Conservation (phyloP, 2,113 vertebrate genomes). For the Etheostoma spectabile region DNA sequence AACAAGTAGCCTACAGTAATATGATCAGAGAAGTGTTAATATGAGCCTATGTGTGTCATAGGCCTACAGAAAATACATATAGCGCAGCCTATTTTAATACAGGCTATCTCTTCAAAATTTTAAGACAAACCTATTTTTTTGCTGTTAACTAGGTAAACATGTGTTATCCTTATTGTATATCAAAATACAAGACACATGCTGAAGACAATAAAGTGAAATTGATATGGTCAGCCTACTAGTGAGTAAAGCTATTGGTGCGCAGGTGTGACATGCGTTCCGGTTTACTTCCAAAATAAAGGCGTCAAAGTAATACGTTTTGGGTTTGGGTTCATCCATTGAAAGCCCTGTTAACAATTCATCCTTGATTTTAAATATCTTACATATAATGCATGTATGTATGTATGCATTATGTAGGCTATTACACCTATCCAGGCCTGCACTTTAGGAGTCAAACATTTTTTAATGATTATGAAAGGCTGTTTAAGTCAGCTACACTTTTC, state of each 20-base stretch:
- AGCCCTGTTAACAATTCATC: too few relatives aligned
- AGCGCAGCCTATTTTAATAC: background rate
- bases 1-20: background rate
- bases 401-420: background rate
- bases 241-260: conserved; percentile 15
- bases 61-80: background rate
- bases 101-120: background rate
- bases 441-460: background rate
- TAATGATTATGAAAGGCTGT: background rate
- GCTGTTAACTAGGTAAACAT: background rate
- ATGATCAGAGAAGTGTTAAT: background rate
- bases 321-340: background rate
- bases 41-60: background rate
- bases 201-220: background rate
- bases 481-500: background rate
- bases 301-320: background rate
- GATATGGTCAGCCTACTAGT: background rate
- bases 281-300: conserved; percentile 61
- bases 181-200: conserved; percentile 5
- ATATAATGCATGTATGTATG: background rate
- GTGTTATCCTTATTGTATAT: background rate
- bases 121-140: background rate
- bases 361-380: background rate
- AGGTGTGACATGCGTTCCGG: background rate
- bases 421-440: background rate